phyloP scores from a whole-genome alignment of 2,113 vertebrate species.

The Lates calcarifer region DNA sequence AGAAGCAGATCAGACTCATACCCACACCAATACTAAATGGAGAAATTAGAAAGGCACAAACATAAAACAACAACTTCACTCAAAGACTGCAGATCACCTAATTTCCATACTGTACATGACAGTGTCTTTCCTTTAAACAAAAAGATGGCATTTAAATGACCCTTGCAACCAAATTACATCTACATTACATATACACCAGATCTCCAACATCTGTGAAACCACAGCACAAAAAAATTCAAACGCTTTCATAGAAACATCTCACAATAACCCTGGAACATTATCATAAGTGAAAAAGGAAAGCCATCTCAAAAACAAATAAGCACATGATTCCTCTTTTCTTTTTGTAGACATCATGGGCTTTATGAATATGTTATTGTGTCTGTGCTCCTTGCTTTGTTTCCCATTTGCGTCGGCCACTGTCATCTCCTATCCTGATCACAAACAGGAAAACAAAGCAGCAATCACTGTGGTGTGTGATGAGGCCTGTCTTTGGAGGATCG shows the following conservation, averaged over 20 bases:
- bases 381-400: conserved; percentile 54
- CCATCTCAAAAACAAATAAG: conserved; percentile 64
- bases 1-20: not conserved
- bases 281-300: conserved; percentile 61
- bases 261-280: conserved; percentile 54
- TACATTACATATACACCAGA: not conserved
- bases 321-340: conserved; percentile 61
- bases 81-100: not conserved
- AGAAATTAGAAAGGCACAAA: not conserved
- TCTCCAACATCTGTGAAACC: conserved; percentile 16
- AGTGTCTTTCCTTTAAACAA: conserved; percentile 21
- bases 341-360: conserved; percentile 53
- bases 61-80: not conserved
- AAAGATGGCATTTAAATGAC: conserved; percentile 21
- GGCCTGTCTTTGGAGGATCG: conserved; percentile 74
- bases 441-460: conserved; percentile 78
- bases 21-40: not conserved
- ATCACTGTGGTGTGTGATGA: conserved; percentile 72
- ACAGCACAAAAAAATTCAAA: conserved; percentile 55
- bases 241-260: conserved; percentile 59
- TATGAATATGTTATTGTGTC: conserved; percentile 70
- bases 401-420: conserved; percentile 66
- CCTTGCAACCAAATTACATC: conserved; percentile 30
- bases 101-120: not conserved
- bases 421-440: conserved; percentile 77